phyloP scores from a whole-genome alignment of 2,113 vertebrate genomes.

The Pangasianodon hypophthalmus region DNA sequence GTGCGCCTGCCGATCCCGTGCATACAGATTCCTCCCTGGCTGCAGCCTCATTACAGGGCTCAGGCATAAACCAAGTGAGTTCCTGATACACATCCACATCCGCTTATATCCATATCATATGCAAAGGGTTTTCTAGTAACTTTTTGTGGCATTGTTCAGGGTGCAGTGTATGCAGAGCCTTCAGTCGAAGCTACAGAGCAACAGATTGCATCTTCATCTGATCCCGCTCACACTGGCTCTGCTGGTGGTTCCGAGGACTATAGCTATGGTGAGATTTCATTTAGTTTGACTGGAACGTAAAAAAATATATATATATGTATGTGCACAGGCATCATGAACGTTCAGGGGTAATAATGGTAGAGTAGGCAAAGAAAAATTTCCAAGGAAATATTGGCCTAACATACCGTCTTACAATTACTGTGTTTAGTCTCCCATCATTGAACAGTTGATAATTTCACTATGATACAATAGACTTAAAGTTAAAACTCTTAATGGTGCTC shows the following conservation, averaged over 20 bases:
- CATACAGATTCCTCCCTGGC: slow-evolving; percentile 43
- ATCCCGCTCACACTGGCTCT: slow-evolving; percentile 37
- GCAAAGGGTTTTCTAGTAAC: not conserved
- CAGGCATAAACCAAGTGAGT: slow-evolving; percentile 63
- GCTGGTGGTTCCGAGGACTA: slow-evolving; percentile 58
- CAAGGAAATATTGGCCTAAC: not conserved
- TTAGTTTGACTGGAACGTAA: not conserved
- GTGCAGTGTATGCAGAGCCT: slow-evolving; percentile 56
- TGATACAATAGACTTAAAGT: too few relatives aligned
- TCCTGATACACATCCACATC: not conserved
- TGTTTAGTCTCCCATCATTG: not conserved
- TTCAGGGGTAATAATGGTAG: not conserved
- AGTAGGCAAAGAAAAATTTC: not conserved
- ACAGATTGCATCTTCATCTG: slow-evolving; percentile 50
- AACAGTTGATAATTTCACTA: not conserved
- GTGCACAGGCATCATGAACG: not conserved
- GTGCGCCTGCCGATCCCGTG: not conserved
- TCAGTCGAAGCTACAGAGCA: slow-evolving; percentile 48
- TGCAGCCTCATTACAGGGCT: slow-evolving; percentile 43
- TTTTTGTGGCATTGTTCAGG: slow-evolving; percentile 39
- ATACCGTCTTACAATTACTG: not conserved
- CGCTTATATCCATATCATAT: not conserved
- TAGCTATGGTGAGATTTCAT: slow-evolving; percentile 61
- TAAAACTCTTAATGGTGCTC: not conserved
- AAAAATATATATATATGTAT: not conserved